phyloP scores from a whole-genome alignment of 2,113 vertebrate genomes.

The Chloropsis hardwickii region DNA sequence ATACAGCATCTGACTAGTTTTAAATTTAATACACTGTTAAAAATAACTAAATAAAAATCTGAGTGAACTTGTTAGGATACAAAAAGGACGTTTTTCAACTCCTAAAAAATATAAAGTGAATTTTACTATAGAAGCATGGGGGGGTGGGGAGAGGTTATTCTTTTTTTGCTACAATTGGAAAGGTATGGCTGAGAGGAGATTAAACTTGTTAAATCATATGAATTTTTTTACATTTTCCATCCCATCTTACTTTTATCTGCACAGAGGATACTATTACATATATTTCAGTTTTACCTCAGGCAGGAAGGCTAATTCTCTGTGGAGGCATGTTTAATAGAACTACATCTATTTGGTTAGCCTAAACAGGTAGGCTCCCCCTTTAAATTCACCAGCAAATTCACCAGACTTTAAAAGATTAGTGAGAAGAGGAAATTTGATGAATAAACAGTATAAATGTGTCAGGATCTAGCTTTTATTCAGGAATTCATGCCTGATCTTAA shows the following conservation, averaged over 20 bases:
- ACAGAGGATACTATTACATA: not conserved
- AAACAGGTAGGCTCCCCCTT: not conserved
- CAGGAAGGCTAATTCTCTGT: not conserved
- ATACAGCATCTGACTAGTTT: constrained; percentile 33
- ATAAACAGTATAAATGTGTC: not conserved
- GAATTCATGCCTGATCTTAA: not conserved
- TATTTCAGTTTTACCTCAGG: not conserved
- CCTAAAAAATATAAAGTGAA: not conserved
- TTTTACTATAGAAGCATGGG: not conserved
- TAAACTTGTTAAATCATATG: not conserved
- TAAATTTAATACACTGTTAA: constrained; percentile 40
- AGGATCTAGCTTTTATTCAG: not conserved
- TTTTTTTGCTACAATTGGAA: not conserved
- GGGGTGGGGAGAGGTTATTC: not conserved
- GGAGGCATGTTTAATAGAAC: not conserved
- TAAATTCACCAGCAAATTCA: not conserved
- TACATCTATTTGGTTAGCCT: not conserved
- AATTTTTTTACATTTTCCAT: not conserved
- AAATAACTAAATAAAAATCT: constrained; percentile 21
- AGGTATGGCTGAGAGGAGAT: not conserved
- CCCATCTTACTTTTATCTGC: not conserved
- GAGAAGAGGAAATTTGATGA: not conserved
- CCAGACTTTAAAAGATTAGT: not conserved
- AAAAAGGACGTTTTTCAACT: constrained; percentile 18
- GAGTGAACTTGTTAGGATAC: not conserved